A percentile compares a stretch with the other conserved stretches of the same genome.
Conservation (phyloP, 2,113 vertebrate species). For the Oryzias woworae region DNA sequence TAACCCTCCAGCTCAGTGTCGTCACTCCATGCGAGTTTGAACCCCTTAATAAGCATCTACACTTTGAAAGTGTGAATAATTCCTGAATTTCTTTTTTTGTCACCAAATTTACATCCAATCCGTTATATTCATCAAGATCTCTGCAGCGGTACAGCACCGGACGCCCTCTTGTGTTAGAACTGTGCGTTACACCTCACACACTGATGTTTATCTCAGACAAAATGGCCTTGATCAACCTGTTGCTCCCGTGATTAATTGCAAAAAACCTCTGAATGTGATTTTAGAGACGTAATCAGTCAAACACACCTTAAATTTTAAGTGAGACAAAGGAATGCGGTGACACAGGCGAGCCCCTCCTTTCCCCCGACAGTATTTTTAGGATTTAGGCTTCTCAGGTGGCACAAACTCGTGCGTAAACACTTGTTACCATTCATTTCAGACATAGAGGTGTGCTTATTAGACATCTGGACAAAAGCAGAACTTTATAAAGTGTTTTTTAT, state of each 20-base stretch:
- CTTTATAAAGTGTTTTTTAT: too few species aligned
- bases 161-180: constrained; percentile 41
- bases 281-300: neutral
- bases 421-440: neutral
- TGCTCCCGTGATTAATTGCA: neutral
- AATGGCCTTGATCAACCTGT: neutral
- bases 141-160: neutral
- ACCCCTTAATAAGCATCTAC: too few species aligned
- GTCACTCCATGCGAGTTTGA: too few species aligned
- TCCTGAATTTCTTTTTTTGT: too few species aligned
- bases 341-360: constrained; percentile 48
- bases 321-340: constrained; percentile 48
- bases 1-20: too few species aligned
- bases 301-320: constrained; percentile 27
- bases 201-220: neutral
- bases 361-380: constrained; percentile 2
- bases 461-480: too few species aligned
- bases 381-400: constrained; percentile 1
- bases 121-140: too few species aligned
- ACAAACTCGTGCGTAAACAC: neutral
- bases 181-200: constrained; percentile 7
- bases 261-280: neutral
- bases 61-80: too few species aligned
- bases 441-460: too few species aligned
- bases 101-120: too few species aligned